These are phyloP conservation scores for Sander lucioperca DNA, from an alignment of 2,113 vertebrate genomes.

Conservation along the genomic window DNA sequence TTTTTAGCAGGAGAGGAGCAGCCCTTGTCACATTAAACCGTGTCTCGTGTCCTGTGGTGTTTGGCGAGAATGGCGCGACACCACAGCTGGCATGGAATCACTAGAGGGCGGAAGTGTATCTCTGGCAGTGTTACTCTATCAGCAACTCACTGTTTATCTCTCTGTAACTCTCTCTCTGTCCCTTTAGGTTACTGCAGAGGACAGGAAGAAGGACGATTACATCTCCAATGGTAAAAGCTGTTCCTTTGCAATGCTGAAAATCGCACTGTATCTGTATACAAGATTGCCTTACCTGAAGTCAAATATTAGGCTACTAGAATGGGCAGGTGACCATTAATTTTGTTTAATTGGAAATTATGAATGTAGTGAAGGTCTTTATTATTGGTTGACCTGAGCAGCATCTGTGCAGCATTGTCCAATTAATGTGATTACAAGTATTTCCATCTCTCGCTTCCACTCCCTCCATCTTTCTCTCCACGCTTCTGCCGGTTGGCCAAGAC, in stretches of 20 bases:
- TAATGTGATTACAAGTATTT: slow-evolving; percentile 40
- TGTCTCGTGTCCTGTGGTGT: slow-evolving; percentile 60
- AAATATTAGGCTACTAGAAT: slow-evolving; percentile 21
- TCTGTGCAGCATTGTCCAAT: slow-evolving; percentile 18
- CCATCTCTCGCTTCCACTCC: slow-evolving; percentile 20
- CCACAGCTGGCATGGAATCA: slow-evolving; percentile 74
- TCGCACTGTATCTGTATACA: slow-evolving; percentile 3
- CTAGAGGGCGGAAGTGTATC: slow-evolving; percentile 66
- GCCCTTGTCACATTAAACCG: slow-evolving; percentile 72
- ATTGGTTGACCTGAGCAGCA: slow-evolving; percentile 1
- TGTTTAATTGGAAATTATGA: background rate
- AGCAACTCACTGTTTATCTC: slow-evolving; percentile 61
- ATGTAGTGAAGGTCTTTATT: background rate
- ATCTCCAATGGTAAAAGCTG: slow-evolving; percentile 71
- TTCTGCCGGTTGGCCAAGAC: slow-evolving; percentile 42
- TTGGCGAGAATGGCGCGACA: slow-evolving; percentile 51
- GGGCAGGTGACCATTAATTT: slow-evolving; percentile 25
- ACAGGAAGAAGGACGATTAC: slow-evolving; percentile 71
- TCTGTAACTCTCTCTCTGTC: slow-evolving; percentile 39
- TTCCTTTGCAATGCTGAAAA: slow-evolving; percentile 33
- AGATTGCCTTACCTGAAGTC: background rate
- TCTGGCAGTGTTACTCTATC: slow-evolving; percentile 61
- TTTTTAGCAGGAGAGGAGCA: slow-evolving; percentile 65
- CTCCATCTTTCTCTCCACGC: slow-evolving; percentile 34
- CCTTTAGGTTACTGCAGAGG: slow-evolving; percentile 82